Percentiles rank a stretch among this genome's conserved stretches.
phyloP scores from a whole-genome alignment of 2,113 vertebrate species.

The Lipophrys pholis region DNA sequence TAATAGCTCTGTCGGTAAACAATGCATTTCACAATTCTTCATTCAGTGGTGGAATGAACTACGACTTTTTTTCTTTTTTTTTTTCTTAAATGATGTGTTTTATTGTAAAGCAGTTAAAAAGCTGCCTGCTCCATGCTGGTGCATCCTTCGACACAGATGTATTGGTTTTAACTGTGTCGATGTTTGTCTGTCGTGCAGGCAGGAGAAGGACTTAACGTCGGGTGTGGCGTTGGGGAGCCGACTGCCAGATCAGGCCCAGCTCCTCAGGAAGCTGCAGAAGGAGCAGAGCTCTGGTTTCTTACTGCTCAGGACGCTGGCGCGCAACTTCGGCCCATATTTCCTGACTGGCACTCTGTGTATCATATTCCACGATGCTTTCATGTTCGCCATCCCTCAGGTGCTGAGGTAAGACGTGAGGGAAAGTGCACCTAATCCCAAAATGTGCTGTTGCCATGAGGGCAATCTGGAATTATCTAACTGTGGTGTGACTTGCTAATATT shows the following conservation, averaged over 20 bases:
- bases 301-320: constrained; percentile 86
- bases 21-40: constrained; percentile 57
- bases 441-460: not conserved
- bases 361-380: constrained; percentile 88
- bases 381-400: constrained; percentile 90
- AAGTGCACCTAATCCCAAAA: not conserved
- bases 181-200: constrained; percentile 75
- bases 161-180: constrained; percentile 39
- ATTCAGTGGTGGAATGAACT: constrained; percentile 23
- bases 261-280: constrained; percentile 84
- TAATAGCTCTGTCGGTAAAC: constrained; percentile 52
- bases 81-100: constrained; percentile 39
- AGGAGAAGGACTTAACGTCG: constrained; percentile 65
- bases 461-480: not conserved
- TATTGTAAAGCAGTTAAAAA: constrained; percentile 52
- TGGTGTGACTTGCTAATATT: not conserved
- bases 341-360: constrained; percentile 88
- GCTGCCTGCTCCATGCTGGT: constrained; percentile 9
- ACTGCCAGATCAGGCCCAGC: constrained; percentile 84
- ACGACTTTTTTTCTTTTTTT: not conserved
- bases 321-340: constrained; percentile 87
- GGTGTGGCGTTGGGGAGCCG: constrained; percentile 56
- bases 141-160: constrained; percentile 42
- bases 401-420: constrained; percentile 85
- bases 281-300: constrained; percentile 78